Base-by-base conservation (phyloP, 1,140 invertebrate genomes). In the Thaumatotibia leucotreta region DNA sequence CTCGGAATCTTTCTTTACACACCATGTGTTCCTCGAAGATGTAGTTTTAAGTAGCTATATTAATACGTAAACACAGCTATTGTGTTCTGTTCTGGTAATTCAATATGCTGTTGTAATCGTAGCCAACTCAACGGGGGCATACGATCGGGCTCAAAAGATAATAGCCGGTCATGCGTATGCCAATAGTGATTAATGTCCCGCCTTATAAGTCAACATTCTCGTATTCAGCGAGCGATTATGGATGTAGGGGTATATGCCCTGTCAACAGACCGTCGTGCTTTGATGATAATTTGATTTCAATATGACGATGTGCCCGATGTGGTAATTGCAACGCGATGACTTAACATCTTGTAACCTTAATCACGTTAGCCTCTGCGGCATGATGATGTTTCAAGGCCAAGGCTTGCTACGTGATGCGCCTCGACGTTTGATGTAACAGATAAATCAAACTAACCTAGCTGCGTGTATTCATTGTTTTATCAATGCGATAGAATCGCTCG, bases 1-100 rank as follows among this genome's bases (percentile, higher is more conserved):
- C 68, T 74, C 67, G 50, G 68, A 74, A 77, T 65, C 54, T 66
- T 69, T 73, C 69, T 74, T 77, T 73, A 63, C 20, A 63, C n/a
- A 61, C 58, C 71, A 78, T 67, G n/a, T 54, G 50, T 23, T 31
- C 52, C 8, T 3, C 24, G 24, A 58, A 27, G 11, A 58, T 1
- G 14, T 49, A 49, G n/a, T 14, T 24, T 31, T 58, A 58, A 29
- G 24, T 29, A 58, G 14, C 23, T 58, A 2, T 52, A n/a, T n/a
- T n/a, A 20, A 52, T 31, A 58, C 5, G 23, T 27, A 17, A 45
- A 27, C 52, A 58, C 52, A n/a, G n/a, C n/a, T 58, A 58, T 58
- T 58, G 27, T 58, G 24, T 58, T 4, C 39, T 49, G 39, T 49
- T 54, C 52, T 58, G 52, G 52, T 58, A 29, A 58, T 29, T 58